Evolutionary conservation across 2,113 vertebrate genomes (phyloP).

Genomic region (Macaca mulatta): DNA sequence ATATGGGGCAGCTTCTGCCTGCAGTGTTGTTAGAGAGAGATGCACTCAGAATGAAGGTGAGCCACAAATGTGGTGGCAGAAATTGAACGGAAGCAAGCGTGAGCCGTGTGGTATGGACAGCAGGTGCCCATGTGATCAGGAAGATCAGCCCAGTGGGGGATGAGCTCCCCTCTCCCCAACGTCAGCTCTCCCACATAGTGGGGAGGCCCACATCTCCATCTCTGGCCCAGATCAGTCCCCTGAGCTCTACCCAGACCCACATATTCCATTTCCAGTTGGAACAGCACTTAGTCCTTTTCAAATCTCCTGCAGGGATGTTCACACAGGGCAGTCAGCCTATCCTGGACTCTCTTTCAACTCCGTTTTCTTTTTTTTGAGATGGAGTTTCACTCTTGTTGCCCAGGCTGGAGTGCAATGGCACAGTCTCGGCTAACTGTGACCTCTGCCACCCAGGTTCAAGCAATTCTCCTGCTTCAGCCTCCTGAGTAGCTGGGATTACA

Average conservation of each 20-base stretch:
- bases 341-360: background rate
- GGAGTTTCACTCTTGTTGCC: background rate
- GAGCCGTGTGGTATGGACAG: background rate
- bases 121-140: background rate
- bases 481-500: too few species aligned
- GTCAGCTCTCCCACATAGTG: background rate
- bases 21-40: background rate
- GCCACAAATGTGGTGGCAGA: background rate
- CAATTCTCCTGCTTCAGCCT: too few species aligned
- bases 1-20: background rate
- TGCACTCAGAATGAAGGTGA: background rate
- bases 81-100: background rate
- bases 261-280: background rate
- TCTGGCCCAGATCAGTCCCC: background rate
- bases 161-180: background rate
- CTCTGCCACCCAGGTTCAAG: too few species aligned
- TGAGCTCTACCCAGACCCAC: background rate
- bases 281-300: background rate
- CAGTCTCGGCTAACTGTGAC: too few species aligned
- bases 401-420: too few species aligned
- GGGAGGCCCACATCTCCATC: background rate
- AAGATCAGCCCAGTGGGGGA: background rate
- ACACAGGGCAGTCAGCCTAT: background rate
- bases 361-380: background rate
- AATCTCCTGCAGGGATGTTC: background rate